These are phyloP conservation scores for Xiphophorus couchianus DNA, from an alignment of 2,113 vertebrate genomes.

Conservation along the genomic window DNA sequence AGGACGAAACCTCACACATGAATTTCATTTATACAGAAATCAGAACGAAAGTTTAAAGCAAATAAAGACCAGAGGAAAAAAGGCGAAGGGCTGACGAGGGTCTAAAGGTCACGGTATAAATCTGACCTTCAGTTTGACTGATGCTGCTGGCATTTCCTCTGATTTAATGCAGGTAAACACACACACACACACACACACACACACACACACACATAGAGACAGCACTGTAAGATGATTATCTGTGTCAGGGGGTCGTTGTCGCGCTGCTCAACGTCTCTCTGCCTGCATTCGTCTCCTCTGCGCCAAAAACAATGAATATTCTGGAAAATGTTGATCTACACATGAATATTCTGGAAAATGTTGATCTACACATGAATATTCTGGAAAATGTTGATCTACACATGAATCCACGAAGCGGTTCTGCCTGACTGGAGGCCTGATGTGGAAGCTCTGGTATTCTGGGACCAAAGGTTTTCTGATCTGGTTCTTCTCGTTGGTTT, in stretches of 20 bases:
- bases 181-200: no score
- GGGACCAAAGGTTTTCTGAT: no score
- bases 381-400: background rate
- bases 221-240: constrained; percentile 22
- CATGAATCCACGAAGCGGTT: background rate
- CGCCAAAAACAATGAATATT: background rate
- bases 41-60: no score
- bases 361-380: background rate
- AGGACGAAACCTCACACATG: no score
- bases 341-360: no score
- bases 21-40: no score
- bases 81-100: constrained; percentile 39
- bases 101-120: constrained; percentile 49
- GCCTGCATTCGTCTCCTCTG: constrained; percentile 1
- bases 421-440: background rate
- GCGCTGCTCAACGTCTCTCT: background rate
- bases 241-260: constrained; percentile 7
- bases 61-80: background rate
- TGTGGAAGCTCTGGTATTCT: no score
- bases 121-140: constrained; percentile 60
- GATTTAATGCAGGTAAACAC: constrained; percentile 21
- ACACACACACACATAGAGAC: background rate
- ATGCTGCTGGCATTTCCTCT: constrained; percentile 57
- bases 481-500: no score
- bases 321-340: background rate